phyloP scores from a whole-genome alignment of 2,113 vertebrate genomes.

The Apodemus sylvaticus region DNA sequence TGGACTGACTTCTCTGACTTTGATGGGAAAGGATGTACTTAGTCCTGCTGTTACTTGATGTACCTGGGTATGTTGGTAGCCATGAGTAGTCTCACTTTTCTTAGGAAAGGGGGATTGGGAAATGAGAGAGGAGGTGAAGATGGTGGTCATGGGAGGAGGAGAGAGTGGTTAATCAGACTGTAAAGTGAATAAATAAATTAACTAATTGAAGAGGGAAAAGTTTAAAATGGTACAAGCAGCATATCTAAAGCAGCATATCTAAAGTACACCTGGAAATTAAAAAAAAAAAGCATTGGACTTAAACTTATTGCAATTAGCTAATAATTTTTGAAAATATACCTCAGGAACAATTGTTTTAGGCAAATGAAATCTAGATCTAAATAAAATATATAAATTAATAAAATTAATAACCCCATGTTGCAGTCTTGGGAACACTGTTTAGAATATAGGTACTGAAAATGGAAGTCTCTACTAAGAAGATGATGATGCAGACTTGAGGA shows the following conservation, averaged over 20 bases:
- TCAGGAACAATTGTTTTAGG: background rate
- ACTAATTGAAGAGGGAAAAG: background rate
- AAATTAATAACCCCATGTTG: background rate
- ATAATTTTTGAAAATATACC: background rate
- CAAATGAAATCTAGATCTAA: background rate
- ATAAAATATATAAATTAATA: background rate
- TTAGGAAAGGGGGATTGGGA: too few species aligned
- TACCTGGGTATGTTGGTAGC: too few species aligned
- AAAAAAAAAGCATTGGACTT: background rate
- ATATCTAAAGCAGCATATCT: background rate
- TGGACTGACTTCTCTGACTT: too few species aligned
- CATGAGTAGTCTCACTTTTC: too few species aligned
- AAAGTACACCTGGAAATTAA: background rate
- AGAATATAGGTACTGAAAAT: background rate
- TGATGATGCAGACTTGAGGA: background rate
- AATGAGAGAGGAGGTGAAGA: too few species aligned
- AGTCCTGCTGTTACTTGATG: too few species aligned
- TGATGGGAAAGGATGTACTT: too few species aligned
- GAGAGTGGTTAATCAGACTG: too few species aligned
- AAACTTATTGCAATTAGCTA: background rate
- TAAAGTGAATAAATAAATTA: too few species aligned
- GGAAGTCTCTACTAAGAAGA: background rate
- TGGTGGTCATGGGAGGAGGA: too few species aligned
- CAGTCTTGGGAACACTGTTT: background rate
- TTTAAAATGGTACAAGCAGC: background rate